phyloP scores from a whole-genome alignment of 1,140 invertebrate species.

The Thaumatotibia leucotreta region DNA sequence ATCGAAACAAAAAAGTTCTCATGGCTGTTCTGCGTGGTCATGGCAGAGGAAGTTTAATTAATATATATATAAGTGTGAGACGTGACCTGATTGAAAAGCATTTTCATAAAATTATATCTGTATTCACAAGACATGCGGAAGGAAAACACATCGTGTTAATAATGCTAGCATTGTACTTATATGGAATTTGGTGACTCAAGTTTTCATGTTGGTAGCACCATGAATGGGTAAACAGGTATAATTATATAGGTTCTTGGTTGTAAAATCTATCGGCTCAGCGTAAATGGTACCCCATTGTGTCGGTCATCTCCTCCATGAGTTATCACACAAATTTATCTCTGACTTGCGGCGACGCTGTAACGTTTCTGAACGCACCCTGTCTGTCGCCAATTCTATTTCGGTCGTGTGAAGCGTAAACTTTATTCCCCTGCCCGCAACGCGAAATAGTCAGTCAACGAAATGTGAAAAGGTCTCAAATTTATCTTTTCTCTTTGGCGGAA shows the following conservation, averaged over 20 bases:
- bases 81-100: not conserved
- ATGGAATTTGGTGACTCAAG: too few relatives aligned
- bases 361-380: slow-evolving; percentile 24
- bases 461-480: slow-evolving; percentile 23
- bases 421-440: slow-evolving; percentile 20
- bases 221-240: too few relatives aligned
- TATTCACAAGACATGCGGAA: not conserved
- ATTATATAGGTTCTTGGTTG: too few relatives aligned
- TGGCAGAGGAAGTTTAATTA: not conserved
- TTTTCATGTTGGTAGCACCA: too few relatives aligned
- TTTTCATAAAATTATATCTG: not conserved
- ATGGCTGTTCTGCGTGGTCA: not conserved
- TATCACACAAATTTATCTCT: slow-evolving; percentile 32
- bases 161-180: not conserved
- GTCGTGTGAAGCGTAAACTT: slow-evolving; percentile 29
- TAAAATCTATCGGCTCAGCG: too few relatives aligned
- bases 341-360: slow-evolving; percentile 17
- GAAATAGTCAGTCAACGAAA: slow-evolving; percentile 24
- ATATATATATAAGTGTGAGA: not conserved
- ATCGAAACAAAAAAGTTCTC: not conserved
- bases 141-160: not conserved
- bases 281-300: too few relatives aligned
- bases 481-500: not conserved
- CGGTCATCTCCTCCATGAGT: slow-evolving; percentile 15
- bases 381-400: slow-evolving; percentile 26